Conservation (phyloP, 2,113 vertebrate genomes). For the Pseudopipra pipra region DNA sequence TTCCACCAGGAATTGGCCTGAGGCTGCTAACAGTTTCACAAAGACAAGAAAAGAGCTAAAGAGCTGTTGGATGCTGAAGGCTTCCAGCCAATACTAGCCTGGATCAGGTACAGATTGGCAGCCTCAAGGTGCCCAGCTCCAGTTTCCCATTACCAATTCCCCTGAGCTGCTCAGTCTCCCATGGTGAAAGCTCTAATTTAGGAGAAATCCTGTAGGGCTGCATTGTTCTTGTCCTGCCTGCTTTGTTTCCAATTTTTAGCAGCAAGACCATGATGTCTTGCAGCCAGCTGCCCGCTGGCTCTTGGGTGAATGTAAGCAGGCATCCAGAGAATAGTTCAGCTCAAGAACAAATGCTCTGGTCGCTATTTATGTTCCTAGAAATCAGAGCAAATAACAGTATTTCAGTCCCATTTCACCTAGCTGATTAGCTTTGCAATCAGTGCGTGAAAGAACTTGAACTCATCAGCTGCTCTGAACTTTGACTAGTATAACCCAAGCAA, state of each 20-base stretch:
- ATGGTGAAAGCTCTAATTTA: slow-evolving; percentile 48
- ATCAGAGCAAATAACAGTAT: slow-evolving; percentile 14
- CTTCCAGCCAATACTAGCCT: slow-evolving; percentile 2
- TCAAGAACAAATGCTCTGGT: not conserved
- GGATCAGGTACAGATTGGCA: slow-evolving; percentile 40
- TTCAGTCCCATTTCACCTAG: slow-evolving; percentile 13
- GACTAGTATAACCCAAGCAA: not conserved
- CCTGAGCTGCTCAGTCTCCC: slow-evolving; percentile 1
- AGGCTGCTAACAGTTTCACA: slow-evolving; percentile 45
- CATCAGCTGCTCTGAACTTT: not conserved
- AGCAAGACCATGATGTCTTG: not conserved
- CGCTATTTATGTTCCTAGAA: slow-evolving; percentile 33
- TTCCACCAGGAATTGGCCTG: slow-evolving; percentile 5
- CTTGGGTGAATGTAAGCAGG: not conserved
- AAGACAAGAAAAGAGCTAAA: slow-evolving; percentile 55
- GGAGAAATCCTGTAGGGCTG: not conserved
- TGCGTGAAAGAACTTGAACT: not conserved
- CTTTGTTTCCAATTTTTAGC: slow-evolving; percentile 22
- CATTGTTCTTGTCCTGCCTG: not conserved
- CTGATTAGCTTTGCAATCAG: slow-evolving; percentile 9
- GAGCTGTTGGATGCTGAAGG: slow-evolving; percentile 48
- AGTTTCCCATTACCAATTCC: slow-evolving; percentile 12
- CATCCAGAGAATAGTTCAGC: not conserved
- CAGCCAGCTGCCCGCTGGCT: not conserved
- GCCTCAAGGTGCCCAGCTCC: not conserved